Evolutionary conservation across 92 coral and sea anemone genomes (phyloP).

Genomic region (Palythoa grandiflora): DNA sequence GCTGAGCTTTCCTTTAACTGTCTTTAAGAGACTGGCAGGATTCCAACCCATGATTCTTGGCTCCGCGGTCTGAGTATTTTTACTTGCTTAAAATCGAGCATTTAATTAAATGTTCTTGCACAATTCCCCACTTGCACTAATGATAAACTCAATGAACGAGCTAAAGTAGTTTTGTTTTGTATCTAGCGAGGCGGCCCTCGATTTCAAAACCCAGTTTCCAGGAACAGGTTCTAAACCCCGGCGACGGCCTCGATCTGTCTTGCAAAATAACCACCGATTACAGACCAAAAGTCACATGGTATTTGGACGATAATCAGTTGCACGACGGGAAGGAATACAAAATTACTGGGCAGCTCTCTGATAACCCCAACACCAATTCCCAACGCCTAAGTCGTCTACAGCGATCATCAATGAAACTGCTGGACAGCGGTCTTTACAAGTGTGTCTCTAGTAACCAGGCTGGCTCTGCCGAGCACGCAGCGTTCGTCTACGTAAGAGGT

Average conservation of each 20-base stretch:
- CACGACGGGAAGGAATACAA: slow-evolving; percentile 54
- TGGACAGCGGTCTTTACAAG: slow-evolving; percentile 86
- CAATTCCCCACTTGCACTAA: no score
- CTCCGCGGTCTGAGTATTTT: no score
- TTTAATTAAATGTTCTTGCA: no score
- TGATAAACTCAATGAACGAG: no score
- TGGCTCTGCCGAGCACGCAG: slow-evolving; percentile 77
- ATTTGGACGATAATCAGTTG: slow-evolving; percentile 71
- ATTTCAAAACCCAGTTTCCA: slow-evolving; percentile 38
- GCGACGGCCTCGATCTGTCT: slow-evolving; percentile 64
- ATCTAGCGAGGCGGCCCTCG: slow-evolving; percentile 40
- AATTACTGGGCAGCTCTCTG: slow-evolving; percentile 51
- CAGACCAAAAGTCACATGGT: slow-evolving; percentile 78
- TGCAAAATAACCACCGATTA: slow-evolving; percentile 77
- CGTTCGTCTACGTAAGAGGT: slow-evolving; percentile 85
- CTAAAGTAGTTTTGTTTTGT: background rate
- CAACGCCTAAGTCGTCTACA: slow-evolving; percentile 63
- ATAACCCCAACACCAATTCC: slow-evolving; percentile 7
- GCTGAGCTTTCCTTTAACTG: no score
- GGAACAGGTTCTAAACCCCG: slow-evolving; percentile 60
- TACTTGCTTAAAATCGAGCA: no score
- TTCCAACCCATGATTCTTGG: no score
- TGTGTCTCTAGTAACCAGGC: slow-evolving; percentile 86
- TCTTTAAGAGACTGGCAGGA: no score
- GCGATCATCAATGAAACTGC: slow-evolving; percentile 64